Conservation (phyloP, 2,113 vertebrate species). For the Neoarius graeffei region DNA sequence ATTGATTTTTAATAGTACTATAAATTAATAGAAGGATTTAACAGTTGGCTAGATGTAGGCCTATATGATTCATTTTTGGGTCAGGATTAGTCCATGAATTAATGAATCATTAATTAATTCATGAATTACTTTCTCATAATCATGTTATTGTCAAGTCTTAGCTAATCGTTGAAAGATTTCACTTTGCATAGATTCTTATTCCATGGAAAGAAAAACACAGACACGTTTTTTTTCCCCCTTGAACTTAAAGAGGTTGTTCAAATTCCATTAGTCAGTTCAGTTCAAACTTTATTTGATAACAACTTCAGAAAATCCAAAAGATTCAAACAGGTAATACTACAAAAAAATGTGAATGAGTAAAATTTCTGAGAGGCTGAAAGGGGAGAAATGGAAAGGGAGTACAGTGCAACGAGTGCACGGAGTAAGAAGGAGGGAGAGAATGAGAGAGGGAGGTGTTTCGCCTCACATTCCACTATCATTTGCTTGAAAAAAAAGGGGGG, state of each 20-base stretch:
- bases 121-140: not conserved
- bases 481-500: slow-evolving; percentile 63
- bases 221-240: not conserved
- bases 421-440: slow-evolving; percentile 28
- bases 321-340: not conserved
- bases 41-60: not conserved
- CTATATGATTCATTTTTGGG: not conserved
- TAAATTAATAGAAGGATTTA: not conserved
- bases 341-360: slow-evolving; percentile 18
- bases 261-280: not conserved
- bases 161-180: not conserved
- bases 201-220: not conserved
- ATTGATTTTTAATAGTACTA: not conserved
- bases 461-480: slow-evolving; percentile 90
- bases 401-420: slow-evolving; percentile 33
- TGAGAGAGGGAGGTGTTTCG: slow-evolving; percentile 61
- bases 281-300: not conserved
- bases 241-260: not conserved
- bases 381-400: slow-evolving; percentile 40
- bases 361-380: slow-evolving; percentile 20
- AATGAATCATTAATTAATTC: not conserved
- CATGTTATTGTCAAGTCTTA: not conserved
- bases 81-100: not conserved
- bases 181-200: not conserved
- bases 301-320: not conserved